Conservation (phyloP, 2,888 invertebrate genomes). For the Bhutanitis thaidina region DNA sequence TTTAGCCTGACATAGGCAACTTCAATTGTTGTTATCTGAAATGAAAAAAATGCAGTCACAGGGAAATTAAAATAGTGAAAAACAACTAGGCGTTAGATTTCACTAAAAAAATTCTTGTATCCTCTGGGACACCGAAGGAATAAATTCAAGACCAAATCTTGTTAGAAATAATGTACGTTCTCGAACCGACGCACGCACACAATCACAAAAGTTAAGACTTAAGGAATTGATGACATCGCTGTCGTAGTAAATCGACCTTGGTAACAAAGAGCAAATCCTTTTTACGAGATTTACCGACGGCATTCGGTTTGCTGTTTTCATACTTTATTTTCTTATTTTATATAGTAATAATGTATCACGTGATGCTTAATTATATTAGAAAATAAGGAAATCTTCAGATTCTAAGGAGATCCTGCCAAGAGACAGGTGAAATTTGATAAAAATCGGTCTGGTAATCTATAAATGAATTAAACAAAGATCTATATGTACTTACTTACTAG, state of each 20-base stretch:
- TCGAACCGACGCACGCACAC: conserved; percentile 9
- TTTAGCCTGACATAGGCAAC: no score
- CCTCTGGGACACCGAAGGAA: neutral
- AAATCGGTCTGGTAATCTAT: no score
- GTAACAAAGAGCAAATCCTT: conserved; percentile 70
- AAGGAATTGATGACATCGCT: conserved; percentile 41
- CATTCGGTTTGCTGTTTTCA: conserved; percentile 51
- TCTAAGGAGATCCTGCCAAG: no score
- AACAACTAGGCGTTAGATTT: neutral
- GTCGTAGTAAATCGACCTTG: conserved; percentile 64
- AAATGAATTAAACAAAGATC: no score
- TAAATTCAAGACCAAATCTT: conserved; percentile 12
- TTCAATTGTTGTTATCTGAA: no score
- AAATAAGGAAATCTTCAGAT: no score
- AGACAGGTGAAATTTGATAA: no score
- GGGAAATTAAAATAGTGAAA: no score
- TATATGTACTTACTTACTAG: no score
- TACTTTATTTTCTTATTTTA: conserved; percentile 39
- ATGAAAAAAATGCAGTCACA: no score
- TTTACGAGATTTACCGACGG: conserved; percentile 72
- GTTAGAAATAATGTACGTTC: conserved; percentile 13
- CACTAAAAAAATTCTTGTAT: neutral
- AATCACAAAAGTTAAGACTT: conserved; percentile 20
- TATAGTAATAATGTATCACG: neutral
- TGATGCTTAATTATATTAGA: neutral